Evolutionary conservation across 23 tunicate species (phyloP), one percentile per base, ranked within the genome.

Genomic region (Halocynthia roretzi): DNA sequence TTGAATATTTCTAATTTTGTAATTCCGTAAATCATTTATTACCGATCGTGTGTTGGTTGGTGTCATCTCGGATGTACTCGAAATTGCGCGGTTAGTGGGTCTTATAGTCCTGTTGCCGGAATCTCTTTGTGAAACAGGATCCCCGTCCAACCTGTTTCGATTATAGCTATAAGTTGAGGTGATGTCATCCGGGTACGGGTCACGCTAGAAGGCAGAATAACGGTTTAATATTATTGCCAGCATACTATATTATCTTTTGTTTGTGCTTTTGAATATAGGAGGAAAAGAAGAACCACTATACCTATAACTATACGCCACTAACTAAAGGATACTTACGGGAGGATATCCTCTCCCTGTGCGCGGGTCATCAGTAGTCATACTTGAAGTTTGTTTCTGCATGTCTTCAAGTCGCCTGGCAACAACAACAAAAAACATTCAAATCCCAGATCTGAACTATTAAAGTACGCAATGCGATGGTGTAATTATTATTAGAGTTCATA

Each of bases 11-110:
- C n/a, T 60, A n/a, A n/a, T 49, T 2, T 20, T 20, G 2, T 20
- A 48, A 15, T 11, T 15, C 12, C 5, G 17, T 19, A 51, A 72
- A 72, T 11, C 2, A 19, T 11, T 72, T 56, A 77, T 81, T 78
- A 88, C 95, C 68, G 87, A 83, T 58, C 72, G 44, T 51, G 87
- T 91, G 77, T 85, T 85, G 53, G 90, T 85, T 71, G 90, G 90
- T 11, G 97, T 85, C 57, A 81, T 69, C 19, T 87, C 87, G 8
- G 97, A 91, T 6, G 90, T 76, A 52, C 83, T 87, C 48, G 97
- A 81, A 56, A 81, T 68, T 18, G 99, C 99, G 20, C 99, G 80
- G 83, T 96, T 96, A 8, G 93, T 96, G 0, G 96, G 99, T 44
- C 99, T 70, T n/a, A 96, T 70, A 10, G 94, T 87, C 6, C 82